These are phyloP conservation scores for Brevimyrus niger DNA, from an alignment of 2,113 vertebrate genomes.

Conservation along the genomic window DNA sequence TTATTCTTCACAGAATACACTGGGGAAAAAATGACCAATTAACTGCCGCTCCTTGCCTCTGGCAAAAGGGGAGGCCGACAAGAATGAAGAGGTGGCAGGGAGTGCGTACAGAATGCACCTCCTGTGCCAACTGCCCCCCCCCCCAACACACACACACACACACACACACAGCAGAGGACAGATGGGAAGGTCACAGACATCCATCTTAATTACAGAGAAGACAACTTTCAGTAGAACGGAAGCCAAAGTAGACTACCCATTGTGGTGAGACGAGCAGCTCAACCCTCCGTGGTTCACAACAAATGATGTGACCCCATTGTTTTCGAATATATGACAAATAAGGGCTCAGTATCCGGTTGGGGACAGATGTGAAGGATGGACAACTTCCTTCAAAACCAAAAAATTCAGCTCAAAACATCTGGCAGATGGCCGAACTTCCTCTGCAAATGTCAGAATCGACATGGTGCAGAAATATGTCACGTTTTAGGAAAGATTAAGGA, in stretches of 20 bases:
- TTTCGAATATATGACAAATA: background rate
- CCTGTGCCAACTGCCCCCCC: background rate
- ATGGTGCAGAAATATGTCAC: background rate
- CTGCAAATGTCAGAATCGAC: background rate
- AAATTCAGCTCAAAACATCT: background rate
- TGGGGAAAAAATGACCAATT: background rate
- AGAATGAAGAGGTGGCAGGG: constrained; percentile 34
- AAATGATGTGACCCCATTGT: background rate
- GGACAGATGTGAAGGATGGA: background rate
- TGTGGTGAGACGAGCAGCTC: too few relatives aligned
- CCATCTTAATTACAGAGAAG: background rate
- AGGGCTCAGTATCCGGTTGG: background rate
- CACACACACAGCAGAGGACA: background rate
- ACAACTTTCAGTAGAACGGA: background rate
- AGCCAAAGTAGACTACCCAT: background rate
- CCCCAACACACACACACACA: background rate
- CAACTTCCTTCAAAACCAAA: background rate
- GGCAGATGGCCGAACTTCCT: background rate
- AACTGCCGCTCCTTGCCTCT: constrained; percentile 4
- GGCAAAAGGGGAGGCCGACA: constrained; percentile 14
- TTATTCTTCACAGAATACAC: background rate
- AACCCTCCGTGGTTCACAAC: background rate
- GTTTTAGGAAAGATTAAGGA: background rate
- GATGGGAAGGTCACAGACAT: background rate
- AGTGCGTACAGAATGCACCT: constrained; percentile 18